phyloP scores from a whole-genome alignment of 2,797 vertebrate genomes.

The Peromyscus melanophrys region DNA sequence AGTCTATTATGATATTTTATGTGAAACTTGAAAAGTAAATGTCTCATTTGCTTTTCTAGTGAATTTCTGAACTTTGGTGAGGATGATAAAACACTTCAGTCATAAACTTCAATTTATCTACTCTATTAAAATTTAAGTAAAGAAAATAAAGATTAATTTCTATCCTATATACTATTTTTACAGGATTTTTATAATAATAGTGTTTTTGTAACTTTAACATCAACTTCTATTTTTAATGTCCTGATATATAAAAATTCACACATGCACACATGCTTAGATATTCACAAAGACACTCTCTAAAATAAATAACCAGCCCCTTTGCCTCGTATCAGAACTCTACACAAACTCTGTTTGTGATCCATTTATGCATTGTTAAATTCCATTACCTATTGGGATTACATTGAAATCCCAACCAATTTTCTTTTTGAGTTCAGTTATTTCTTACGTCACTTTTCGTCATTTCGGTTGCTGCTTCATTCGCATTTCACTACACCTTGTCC shows the following conservation, averaged over 20 bases:
- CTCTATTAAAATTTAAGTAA: constrained; percentile 29
- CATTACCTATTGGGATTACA: background rate
- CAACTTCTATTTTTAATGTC: background rate
- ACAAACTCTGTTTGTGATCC: background rate
- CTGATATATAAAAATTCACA: background rate
- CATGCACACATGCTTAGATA: background rate
- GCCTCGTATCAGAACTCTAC: background rate
- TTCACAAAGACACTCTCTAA: background rate
- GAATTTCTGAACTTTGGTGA: constrained; percentile 4
- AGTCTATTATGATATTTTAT: constrained; percentile 45
- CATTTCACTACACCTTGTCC: background rate
- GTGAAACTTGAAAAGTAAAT: constrained; percentile 33
- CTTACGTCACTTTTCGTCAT: background rate
- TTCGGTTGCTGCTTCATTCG: background rate
- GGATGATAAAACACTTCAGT: constrained; percentile 13
- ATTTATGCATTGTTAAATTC: background rate
- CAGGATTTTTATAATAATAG: background rate
- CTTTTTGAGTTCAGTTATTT: background rate
- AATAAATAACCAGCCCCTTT: background rate
- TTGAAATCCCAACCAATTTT: background rate
- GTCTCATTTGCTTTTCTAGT: constrained; percentile 48
- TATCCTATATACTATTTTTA: background rate
- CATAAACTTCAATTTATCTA: background rate
- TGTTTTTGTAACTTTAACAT: background rate
- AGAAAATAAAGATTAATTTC: constrained; percentile 45